phyloP scores from a whole-genome alignment of 2,797 vertebrate genomes.

The Siniperca obscura region DNA sequence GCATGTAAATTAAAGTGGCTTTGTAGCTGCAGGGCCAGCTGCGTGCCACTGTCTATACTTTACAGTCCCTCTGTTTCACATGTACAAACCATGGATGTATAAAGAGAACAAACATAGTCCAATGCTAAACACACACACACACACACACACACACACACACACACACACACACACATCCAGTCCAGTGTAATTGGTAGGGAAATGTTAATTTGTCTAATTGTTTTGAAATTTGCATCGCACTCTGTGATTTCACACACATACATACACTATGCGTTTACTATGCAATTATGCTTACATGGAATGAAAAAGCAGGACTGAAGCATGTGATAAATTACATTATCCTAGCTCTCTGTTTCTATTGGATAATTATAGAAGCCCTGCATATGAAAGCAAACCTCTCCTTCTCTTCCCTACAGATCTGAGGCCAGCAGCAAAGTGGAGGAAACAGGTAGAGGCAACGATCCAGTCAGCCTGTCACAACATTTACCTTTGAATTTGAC shows the following conservation, averaged over 20 bases:
- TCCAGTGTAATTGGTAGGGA: conserved; percentile 52
- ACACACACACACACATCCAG: conserved; percentile 27
- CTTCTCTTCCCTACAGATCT: conserved; percentile 7
- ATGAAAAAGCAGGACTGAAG: conserved; percentile 7
- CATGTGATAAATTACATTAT: conserved; percentile 43
- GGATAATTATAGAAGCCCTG: conserved; percentile 42
- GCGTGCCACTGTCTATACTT: conserved; percentile 34
- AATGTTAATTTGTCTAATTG: conserved; percentile 75
- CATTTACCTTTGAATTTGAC: conserved; percentile 73
- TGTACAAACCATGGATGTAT: neutral
- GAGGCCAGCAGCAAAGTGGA: conserved; percentile 23
- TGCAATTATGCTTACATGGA: conserved; percentile 44
- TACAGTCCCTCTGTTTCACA: conserved; percentile 23
- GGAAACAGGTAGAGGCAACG: conserved; percentile 70
- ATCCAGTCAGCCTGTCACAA: conserved; percentile 68
- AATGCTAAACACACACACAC: conserved; percentile 26
- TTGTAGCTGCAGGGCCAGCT: conserved; percentile 38
- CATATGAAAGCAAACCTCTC: neutral
- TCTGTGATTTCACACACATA: conserved; percentile 48
- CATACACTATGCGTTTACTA: conserved; percentile 39
- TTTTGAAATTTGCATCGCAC: conserved; percentile 64
- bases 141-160: conserved; percentile 28
- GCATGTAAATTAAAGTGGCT: conserved; percentile 75
- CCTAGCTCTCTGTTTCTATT: conserved; percentile 12
- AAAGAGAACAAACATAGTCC: neutral